Base-by-base conservation (phyloP, 2,888 invertebrate species). In the Volucella inanis region DNA sequence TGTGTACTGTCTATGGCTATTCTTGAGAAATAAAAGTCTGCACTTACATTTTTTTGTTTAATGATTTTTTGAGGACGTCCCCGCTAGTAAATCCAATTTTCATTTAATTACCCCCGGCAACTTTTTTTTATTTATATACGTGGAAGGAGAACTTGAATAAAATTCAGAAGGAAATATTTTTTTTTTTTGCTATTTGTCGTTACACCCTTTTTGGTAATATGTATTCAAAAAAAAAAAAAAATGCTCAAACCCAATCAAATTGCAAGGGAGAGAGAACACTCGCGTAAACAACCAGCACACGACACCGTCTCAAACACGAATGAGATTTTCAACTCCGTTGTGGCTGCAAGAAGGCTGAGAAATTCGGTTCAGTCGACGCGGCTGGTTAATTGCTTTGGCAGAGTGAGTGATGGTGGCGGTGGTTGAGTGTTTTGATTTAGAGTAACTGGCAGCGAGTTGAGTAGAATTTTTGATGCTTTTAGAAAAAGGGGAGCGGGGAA, bases 231-330 rank as follows among this genome's bases (percentile, higher is more conserved):
- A 11, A 57, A 59, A 61, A 70, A 57, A 70, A 75, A 79, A 65
- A 59, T 79, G 74, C 64, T 78, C 65, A 71, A 78, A 75, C 78
- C 75, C 75, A 84, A 76, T 77, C 59, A 54, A 67, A 77, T 61
- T 75, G 75, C 75, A 79, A 83, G 71, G 43, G 39, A 59, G 79
- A 67, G 71, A 71, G 62, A 80, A 67, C 84, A 81, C 85, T 54
- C 76, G 81, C 85, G 85, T 41, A 64, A 80, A 72, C 72, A 62
- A 80, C 75, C 90, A 89, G 88, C 85, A 89, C 88, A 87, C 90
- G 90, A 90, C 89, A 88, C 88, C 89, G 89, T 89, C 89, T 90
- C 89, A 89, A 89, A 89, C 89, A 90, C 89, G 89, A 90, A 90
- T 90, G 90, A 88, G 84, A 82, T 82, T 81, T 71, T 81, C 41